phyloP scores from a whole-genome alignment of 2,113 vertebrate species.

The Proteles cristata region DNA sequence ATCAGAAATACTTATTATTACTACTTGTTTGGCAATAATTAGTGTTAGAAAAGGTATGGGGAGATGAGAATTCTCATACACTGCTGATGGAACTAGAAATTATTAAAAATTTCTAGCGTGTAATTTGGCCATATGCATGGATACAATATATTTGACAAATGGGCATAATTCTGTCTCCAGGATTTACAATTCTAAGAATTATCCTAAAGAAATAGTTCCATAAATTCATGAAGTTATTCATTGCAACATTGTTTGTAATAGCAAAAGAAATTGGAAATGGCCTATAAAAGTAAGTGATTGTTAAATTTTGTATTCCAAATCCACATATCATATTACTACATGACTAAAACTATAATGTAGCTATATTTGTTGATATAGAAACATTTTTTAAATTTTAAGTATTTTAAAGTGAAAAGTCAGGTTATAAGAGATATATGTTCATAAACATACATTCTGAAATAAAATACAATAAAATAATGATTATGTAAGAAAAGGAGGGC shows the following conservation, averaged over 20 bases:
- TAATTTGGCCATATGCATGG: not conserved
- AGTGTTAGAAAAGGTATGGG: not conserved
- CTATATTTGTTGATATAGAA: not conserved
- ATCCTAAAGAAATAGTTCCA: not conserved
- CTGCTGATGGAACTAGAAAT: not conserved
- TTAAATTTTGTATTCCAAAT: not conserved
- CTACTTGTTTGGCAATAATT: not conserved
- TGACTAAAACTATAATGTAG: not conserved
- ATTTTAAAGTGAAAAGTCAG: constrained; percentile 25
- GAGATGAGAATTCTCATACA: not conserved
- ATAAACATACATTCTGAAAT: constrained; percentile 16
- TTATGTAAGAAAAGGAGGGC: not conserved
- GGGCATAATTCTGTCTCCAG: not conserved
- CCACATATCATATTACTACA: not conserved
- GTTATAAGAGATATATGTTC: not conserved
- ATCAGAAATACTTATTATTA: not conserved
- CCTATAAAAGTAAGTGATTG: not conserved
- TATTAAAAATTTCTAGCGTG: not conserved
- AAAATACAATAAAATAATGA: not conserved
- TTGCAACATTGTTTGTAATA: not conserved
- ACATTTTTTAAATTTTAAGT: constrained; percentile 2
- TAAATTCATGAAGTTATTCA: not conserved
- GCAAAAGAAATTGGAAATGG: not conserved
- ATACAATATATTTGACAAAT: not conserved
- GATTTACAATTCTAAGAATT: not conserved